Conservation (phyloP, 1,140 invertebrate genomes). For the Thaumetopoea pityocampa region DNA sequence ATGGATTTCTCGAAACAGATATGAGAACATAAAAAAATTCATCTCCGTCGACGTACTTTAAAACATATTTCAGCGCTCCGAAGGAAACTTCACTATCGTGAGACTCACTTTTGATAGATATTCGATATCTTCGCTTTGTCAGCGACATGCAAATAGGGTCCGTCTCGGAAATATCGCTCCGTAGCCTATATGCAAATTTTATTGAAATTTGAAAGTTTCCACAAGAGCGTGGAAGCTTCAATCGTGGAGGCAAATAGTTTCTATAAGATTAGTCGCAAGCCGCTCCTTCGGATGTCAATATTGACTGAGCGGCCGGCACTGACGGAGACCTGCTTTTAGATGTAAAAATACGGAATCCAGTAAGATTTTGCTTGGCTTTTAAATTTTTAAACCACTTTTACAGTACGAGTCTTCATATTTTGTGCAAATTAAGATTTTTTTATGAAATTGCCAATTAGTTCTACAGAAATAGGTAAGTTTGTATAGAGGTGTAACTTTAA, state of each 20-base stretch:
- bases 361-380: slow-evolving; percentile 16
- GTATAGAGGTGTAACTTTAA: too few species aligned
- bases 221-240: slow-evolving; percentile 45
- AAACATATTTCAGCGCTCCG: slow-evolving; percentile 7
- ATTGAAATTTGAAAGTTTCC: slow-evolving; percentile 60
- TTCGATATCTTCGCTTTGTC: slow-evolving; percentile 41
- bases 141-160: slow-evolving; percentile 61
- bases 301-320: slow-evolving; percentile 26
- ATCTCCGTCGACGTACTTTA: slow-evolving; percentile 9
- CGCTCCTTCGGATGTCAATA: slow-evolving; percentile 48
- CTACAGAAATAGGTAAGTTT: too few species aligned
- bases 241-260: slow-evolving; percentile 60
- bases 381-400: too few species aligned
- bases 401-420: too few species aligned
- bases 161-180: slow-evolving; percentile 54
- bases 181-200: slow-evolving; percentile 62
- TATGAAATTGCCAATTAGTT: too few species aligned
- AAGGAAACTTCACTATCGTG: slow-evolving; percentile 1
- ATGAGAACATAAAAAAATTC: slow-evolving; percentile 7
- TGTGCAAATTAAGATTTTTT: too few species aligned
- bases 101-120: slow-evolving; percentile 25
- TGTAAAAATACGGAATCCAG: slow-evolving; percentile 11
- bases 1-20: too few species aligned
- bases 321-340: slow-evolving; percentile 10
- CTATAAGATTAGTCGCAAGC: slow-evolving; percentile 59